Evolutionary conservation across 2,888 invertebrate species (phyloP).

Genomic region (Uropetala carovei): DNA sequence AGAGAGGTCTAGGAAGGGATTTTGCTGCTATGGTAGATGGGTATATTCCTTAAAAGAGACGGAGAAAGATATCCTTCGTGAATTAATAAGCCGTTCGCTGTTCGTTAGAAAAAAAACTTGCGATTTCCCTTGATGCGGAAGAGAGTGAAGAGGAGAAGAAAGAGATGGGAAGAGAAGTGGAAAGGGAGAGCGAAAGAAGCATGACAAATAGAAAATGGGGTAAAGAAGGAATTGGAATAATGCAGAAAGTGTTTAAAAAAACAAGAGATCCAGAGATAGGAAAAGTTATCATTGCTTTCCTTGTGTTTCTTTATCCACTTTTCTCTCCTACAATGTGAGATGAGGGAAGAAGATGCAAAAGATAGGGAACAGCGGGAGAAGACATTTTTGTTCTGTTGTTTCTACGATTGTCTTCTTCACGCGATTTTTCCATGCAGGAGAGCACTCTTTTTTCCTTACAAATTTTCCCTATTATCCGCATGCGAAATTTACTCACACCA

Average conservation of each 20-base stretch:
- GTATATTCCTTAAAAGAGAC: not conserved
- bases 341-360: no score
- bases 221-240: no score
- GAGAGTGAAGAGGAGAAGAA: not conserved
- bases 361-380: no score
- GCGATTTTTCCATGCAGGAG: not conserved
- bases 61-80: not conserved
- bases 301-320: no score
- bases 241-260: no score
- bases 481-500: not conserved
- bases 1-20: no score
- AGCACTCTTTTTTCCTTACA: not conserved
- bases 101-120: conserved; percentile 10
- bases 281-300: no score
- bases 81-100: conserved; percentile 17
- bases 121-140: not conserved
- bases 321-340: no score
- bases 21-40: not conserved
- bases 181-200: no score
- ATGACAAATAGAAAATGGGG: no score
- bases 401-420: not conserved
- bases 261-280: no score
- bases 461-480: conserved; percentile 20
- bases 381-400: no score
- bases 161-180: not conserved